Base-by-base conservation (phyloP, 2,888 invertebrate genomes). In the Chalcis sispes region DNA sequence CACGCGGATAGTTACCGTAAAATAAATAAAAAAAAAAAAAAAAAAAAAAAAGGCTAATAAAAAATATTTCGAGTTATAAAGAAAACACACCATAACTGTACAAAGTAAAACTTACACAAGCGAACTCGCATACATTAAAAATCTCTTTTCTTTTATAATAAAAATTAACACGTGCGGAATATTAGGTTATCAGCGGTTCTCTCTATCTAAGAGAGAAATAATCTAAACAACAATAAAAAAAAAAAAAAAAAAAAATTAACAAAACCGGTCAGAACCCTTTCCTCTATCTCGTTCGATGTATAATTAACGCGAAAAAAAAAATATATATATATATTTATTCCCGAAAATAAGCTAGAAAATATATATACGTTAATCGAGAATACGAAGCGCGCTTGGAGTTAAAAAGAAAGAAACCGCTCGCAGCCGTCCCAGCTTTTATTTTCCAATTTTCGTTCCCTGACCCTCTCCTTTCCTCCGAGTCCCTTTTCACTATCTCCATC, bases 381-480 rank as follows among this genome's bases (percentile, higher is more conserved):
- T n/a, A n/a, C n/a, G n/a, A n/a, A n/a, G n/a, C n/a, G n/a, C n/a
- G n/a, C n/a, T n/a, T n/a, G n/a, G n/a, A n/a, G n/a, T 23, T 23
- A 27, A 40, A 32, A 50, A 42, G 54, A 27, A 52, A 27, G 52
- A 42, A 42, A 48, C 52, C 27, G 25, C 54, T 23, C 56, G 27
- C n/a, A n/a, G n/a, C n/a, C n/a, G n/a, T n/a, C n/a, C 42, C 29
- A 69, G 48, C 54, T 61, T 58, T 29, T 20, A 46, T 52, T 27
- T 54, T 65, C 66, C 59, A 50, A 72, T 61, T 69, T 59, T 62
- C 48, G 46, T 58, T 64, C 64, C 18, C 23, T 10, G 32, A 4
- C 36, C 59, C 8, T 18, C 20, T 52, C 42, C 32, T 27, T 10
- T 10, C 20, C 36, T 15, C 36, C 18, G 20, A n/a, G n/a, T n/a